phyloP scores from a whole-genome alignment of 2,113 vertebrate species.

The Oryzias curvinotus region DNA sequence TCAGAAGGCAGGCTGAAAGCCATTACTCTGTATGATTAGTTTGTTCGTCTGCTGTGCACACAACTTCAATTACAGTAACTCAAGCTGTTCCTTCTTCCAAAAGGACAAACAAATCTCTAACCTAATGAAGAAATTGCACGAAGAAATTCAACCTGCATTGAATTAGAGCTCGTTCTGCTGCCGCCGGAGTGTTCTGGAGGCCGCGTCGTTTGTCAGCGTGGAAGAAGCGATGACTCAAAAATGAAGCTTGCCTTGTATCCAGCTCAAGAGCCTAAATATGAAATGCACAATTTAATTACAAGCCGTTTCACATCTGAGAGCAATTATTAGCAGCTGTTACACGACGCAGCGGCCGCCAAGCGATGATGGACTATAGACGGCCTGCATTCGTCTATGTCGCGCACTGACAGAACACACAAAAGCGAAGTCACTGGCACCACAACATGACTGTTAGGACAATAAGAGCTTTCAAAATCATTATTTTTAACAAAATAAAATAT shows the following conservation, averaged over 20 bases:
- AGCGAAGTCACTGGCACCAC: not conserved
- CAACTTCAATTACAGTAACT: conserved; percentile 59
- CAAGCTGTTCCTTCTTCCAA: conserved; percentile 39
- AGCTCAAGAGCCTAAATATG: conserved; percentile 50
- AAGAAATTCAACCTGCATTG: conserved; percentile 63
- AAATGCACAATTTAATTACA: conserved; percentile 55
- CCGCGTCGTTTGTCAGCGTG: conserved; percentile 54
- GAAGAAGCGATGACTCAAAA: conserved; percentile 50
- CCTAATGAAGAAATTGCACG: conserved; percentile 59
- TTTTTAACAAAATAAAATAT: too few relatives aligned
- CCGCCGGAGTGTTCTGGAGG: conserved; percentile 28
- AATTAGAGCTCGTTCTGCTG: conserved; percentile 53
- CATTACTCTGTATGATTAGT: conserved; percentile 62
- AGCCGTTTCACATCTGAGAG: conserved; percentile 52
- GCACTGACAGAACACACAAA: conserved; percentile 17
- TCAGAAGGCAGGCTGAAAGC: conserved; percentile 55
- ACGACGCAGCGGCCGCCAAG: conserved; percentile 43
- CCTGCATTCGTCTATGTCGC: conserved; percentile 59
- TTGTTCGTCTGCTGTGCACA: conserved; percentile 49
- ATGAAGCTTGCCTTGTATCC: conserved; percentile 30
- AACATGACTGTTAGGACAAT: not conserved
- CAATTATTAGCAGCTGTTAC: conserved; percentile 62
- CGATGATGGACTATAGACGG: conserved; percentile 31
- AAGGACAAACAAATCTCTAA: conserved; percentile 60
- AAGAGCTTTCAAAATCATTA: too few relatives aligned